phyloP scores from a whole-genome alignment of 1,140 invertebrate species.

The Procambarus clarkii region DNA sequence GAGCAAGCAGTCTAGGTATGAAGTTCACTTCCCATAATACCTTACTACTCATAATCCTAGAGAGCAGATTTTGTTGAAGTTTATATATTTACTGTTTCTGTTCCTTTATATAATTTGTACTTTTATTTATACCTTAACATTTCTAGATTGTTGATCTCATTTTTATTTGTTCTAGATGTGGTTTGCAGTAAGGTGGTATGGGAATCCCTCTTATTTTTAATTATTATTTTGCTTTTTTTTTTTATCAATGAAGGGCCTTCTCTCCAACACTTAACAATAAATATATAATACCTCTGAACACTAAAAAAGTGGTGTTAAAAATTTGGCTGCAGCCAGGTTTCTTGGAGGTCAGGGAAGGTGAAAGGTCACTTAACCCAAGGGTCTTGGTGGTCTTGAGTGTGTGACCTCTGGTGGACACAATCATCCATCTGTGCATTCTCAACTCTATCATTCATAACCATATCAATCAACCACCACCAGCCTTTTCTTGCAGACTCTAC shows the following conservation, averaged over 20 bases:
- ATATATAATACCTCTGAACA: neutral
- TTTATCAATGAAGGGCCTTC: neutral
- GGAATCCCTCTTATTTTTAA: neutral
- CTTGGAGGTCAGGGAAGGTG: constrained; percentile 53
- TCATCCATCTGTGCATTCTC: constrained; percentile 34
- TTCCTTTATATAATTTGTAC: neutral
- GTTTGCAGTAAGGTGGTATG: neutral
- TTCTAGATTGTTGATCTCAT: neutral
- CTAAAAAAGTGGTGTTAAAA: neutral
- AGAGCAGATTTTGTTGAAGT: constrained; percentile 11
- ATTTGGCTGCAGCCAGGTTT: constrained; percentile 40
- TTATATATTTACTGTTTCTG: neutral
- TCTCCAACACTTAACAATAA: neutral
- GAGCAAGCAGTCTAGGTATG: constrained; percentile 29
- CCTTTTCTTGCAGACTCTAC: constrained; percentile 69
- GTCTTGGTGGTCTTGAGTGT: constrained; percentile 40
- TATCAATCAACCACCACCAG: constrained; percentile 45
- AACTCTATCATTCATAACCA: constrained; percentile 19
- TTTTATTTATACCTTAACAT: neutral
- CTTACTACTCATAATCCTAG: constrained; percentile 16
- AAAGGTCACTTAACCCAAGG: constrained; percentile 54
- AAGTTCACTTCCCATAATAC: constrained; percentile 32
- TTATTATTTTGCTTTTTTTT: neutral
- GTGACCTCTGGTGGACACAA: constrained; percentile 55
- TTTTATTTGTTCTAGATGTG: neutral